Percentiles rank a stretch among this genome's conserved stretches.
phyloP scores from a whole-genome alignment of 2,797 vertebrate species.

The Molossus molossus region DNA sequence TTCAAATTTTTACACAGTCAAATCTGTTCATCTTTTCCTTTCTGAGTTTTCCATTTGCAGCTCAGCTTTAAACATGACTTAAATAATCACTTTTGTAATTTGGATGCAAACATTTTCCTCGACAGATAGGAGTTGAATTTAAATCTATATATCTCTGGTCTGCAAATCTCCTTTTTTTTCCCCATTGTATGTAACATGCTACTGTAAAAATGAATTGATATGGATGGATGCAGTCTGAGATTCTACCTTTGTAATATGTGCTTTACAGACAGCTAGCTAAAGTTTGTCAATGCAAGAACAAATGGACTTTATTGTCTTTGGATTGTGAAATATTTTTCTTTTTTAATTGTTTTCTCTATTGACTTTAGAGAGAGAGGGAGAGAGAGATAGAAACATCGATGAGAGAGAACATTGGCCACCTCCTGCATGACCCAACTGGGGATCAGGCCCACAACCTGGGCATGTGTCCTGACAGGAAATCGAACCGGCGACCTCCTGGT shows the following conservation, averaged over 20 bases:
- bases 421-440: no score
- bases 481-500: no score
- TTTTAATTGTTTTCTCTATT: no score
- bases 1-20: not conserved
- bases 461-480: no score
- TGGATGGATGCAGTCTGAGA: not conserved
- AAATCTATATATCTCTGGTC: not conserved
- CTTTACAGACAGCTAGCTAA: not conserved
- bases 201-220: not conserved
- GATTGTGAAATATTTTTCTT: not conserved
- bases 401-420: no score
- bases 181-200: not conserved
- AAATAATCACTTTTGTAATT: not conserved
- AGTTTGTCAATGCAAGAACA: not conserved
- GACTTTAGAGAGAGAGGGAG: no score
- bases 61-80: not conserved
- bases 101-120: not conserved
- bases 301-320: not conserved
- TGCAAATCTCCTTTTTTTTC: not conserved
- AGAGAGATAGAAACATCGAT: no score
- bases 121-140: slow-evolving; percentile 7
- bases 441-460: no score
- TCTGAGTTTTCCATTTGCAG: not conserved
- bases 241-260: not conserved
- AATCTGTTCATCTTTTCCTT: slow-evolving; percentile 14